phyloP scores from a whole-genome alignment of 2,113 vertebrate species.

The Pangasianodon hypophthalmus region DNA sequence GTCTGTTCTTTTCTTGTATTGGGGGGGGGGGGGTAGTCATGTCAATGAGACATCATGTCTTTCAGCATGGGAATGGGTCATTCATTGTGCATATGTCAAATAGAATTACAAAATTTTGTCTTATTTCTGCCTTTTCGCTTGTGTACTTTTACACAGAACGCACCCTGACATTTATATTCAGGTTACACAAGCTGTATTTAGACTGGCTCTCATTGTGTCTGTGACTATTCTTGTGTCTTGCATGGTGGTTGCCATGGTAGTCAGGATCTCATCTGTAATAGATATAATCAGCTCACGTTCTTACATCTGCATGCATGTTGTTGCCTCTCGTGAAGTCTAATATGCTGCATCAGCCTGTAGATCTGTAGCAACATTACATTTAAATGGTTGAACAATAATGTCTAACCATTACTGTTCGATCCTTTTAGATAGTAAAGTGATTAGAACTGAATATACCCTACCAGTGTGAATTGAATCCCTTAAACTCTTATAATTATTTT shows the following conservation, averaged over 20 bases:
- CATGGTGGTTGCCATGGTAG: conserved; percentile 33
- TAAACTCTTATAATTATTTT: neutral
- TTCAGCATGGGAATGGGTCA: neutral
- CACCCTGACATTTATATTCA: neutral
- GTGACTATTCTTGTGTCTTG: conserved; percentile 5
- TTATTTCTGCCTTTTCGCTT: neutral
- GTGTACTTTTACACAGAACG: neutral
- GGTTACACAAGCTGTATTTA: conserved; percentile 9
- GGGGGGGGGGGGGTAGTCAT: conserved; percentile 52
- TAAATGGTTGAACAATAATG: neutral
- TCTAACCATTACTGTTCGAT: neutral
- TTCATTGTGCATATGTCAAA: neutral
- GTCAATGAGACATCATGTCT: conserved; percentile 1
- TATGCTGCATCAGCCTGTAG: neutral
- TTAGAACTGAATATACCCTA: neutral
- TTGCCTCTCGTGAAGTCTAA: neutral
- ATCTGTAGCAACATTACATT: neutral
- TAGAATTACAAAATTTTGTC: neutral
- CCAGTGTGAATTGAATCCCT: neutral
- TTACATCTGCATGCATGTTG: conserved; percentile 16
- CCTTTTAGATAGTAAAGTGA: neutral
- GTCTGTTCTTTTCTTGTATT: conserved; percentile 51
- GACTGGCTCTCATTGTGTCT: neutral
- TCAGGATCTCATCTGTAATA: conserved; percentile 25
- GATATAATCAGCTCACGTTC: conserved; percentile 27